phyloP scores from a whole-genome alignment of 1,140 invertebrate genomes.

The Reticulitermes speratus region DNA sequence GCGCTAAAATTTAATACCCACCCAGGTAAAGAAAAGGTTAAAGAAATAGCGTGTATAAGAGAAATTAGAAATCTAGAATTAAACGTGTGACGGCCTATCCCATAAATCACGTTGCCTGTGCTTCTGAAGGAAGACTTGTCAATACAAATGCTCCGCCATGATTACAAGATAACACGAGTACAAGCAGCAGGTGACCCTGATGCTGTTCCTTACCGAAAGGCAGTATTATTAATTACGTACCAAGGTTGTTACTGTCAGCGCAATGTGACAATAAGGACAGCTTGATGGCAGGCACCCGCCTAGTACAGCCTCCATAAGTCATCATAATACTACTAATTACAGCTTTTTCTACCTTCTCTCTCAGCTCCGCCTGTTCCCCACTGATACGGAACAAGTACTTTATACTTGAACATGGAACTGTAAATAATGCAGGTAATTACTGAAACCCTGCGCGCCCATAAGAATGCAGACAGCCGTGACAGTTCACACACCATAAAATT shows the following conservation, averaged over 20 bases:
- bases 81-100: too few relatives aligned
- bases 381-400: not conserved
- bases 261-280: not conserved
- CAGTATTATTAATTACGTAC: constrained; percentile 3
- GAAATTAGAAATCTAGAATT: too few relatives aligned
- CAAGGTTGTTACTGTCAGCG: not conserved
- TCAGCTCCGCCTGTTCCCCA: too few relatives aligned
- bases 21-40: too few relatives aligned
- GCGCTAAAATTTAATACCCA: too few relatives aligned
- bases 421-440: too few relatives aligned
- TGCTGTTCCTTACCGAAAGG: not conserved
- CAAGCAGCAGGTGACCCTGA: not conserved
- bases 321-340: not conserved
- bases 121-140: not conserved
- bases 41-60: too few relatives aligned
- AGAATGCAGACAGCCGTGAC: too few relatives aligned
- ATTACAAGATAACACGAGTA: not conserved
- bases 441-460: too few relatives aligned
- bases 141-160: not conserved
- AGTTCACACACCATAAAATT: too few relatives aligned
- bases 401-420: too few relatives aligned
- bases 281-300: not conserved
- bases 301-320: not conserved
- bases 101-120: too few relatives aligned
- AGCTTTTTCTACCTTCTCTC: not conserved